Conservation (phyloP, 2,113 vertebrate genomes). For the Synodontis membranacea region DNA sequence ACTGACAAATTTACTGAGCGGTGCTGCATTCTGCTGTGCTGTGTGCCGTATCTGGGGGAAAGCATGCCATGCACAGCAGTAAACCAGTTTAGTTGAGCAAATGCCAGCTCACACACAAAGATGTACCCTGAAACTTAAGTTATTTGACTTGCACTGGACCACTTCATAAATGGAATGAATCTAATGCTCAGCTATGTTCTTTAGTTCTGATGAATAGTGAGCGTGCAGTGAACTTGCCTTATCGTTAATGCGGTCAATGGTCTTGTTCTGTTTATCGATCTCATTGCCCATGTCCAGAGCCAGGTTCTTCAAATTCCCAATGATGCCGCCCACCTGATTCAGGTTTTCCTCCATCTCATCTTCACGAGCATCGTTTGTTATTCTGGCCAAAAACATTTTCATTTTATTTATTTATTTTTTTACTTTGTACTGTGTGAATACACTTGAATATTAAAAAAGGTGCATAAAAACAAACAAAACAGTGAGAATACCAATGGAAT, state of each 20-base stretch:
- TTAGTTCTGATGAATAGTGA: too few relatives aligned
- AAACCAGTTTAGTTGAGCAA: not conserved
- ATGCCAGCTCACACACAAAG: not conserved
- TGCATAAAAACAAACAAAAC: not conserved
- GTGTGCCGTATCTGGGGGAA: not conserved
- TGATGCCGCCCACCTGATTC: slow-evolving; percentile 83
- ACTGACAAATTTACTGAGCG: not conserved
- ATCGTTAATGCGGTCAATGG: slow-evolving; percentile 82
- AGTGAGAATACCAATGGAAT: not conserved
- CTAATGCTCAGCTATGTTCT: not conserved
- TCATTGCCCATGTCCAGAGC: slow-evolving; percentile 93
- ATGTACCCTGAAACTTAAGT: not conserved
- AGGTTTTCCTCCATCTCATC: slow-evolving; percentile 99
- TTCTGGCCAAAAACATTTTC: slow-evolving; percentile 62
- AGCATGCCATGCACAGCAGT: not conserved
- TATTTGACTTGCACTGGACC: not conserved
- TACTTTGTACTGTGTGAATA: not conserved
- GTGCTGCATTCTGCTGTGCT: not conserved
- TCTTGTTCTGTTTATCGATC: slow-evolving; percentile 89
- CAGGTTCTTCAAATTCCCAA: slow-evolving; percentile 90
- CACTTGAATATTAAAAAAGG: not conserved
- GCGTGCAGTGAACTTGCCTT: slow-evolving; percentile 75
- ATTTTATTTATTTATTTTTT: too few relatives aligned
- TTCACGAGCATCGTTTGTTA: slow-evolving; percentile 93
- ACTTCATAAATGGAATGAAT: not conserved